Percentiles rank a stretch among this genome's conserved stretches.
Conservation (phyloP, 2,888 invertebrate genomes). For the Drosophila hamatofila region DNA sequence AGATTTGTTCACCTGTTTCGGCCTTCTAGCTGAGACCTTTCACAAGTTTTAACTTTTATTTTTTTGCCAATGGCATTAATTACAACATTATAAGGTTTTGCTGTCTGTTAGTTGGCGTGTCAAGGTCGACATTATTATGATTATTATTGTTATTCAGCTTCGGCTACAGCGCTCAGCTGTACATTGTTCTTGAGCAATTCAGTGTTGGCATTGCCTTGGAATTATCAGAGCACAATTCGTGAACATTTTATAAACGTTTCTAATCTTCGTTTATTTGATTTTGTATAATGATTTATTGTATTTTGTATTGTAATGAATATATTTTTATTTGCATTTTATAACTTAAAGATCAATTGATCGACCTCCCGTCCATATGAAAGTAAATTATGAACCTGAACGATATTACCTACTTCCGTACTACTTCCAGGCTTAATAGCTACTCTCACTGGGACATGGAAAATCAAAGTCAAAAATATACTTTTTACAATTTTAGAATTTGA, state of each 20-base stretch:
- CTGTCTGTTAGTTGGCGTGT: conserved; percentile 55
- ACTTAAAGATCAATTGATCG: not conserved
- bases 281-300: not conserved
- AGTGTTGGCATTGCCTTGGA: conserved; percentile 28
- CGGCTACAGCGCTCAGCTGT: conserved; percentile 12
- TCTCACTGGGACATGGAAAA: no score
- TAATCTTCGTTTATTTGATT: not conserved
- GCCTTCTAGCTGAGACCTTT: conserved; percentile 50
- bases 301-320: no score
- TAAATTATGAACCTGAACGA: not conserved
- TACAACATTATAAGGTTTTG: conserved; percentile 53
- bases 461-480: no score
- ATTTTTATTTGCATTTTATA: no score
- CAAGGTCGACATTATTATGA: conserved; percentile 49
- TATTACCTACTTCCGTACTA: not conserved
- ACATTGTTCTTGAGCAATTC: conserved; percentile 59
- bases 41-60: conserved; percentile 32
- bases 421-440: no score
- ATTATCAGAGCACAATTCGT: conserved; percentile 8
- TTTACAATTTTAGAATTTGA: not conserved
- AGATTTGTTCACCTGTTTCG: conserved; percentile 18
- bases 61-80: conserved; percentile 42
- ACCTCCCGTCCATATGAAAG: not conserved
- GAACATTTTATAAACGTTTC: not conserved
- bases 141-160: conserved; percentile 36